phyloP scores from a whole-genome alignment of 2,888 invertebrate genomes.

The Apocheima hispidaria region DNA sequence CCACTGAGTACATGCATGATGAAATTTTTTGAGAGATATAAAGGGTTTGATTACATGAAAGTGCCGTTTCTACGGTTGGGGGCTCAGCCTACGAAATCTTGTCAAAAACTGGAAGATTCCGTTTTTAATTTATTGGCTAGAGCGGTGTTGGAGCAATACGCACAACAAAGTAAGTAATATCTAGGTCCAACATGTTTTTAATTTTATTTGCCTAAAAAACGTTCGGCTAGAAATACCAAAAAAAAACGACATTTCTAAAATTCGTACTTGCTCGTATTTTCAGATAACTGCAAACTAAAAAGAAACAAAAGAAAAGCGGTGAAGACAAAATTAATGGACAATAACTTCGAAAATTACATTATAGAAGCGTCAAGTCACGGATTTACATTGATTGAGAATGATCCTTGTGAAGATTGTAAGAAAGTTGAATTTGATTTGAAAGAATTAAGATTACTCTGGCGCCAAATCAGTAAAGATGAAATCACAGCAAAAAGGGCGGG shows the following conservation, averaged over 20 bases:
- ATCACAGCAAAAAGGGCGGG: slow-evolving; percentile 63
- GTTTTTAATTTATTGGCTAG: slow-evolving; percentile 86
- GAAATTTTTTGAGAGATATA: slow-evolving; percentile 59
- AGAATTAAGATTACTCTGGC: slow-evolving; percentile 67
- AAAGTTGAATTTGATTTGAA: slow-evolving; percentile 53
- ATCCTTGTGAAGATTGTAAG: slow-evolving; percentile 6
- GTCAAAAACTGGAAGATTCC: slow-evolving; percentile 80
- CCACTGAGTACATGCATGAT: slow-evolving; percentile 87
- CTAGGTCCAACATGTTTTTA: too few relatives aligned
- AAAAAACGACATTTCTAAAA: neutral
- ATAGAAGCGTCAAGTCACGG: slow-evolving; percentile 59
- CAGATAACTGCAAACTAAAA: slow-evolving; percentile 80
- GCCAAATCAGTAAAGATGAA: slow-evolving; percentile 51
- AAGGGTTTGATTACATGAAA: slow-evolving; percentile 77
- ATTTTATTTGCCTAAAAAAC: too few relatives aligned
- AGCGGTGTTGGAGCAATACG: slow-evolving; percentile 88
- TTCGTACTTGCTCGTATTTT: slow-evolving; percentile 50
- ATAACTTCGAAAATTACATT: slow-evolving; percentile 67
- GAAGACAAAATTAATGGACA: slow-evolving; percentile 58
- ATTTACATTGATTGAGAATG: slow-evolving; percentile 55
- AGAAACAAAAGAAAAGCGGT: slow-evolving; percentile 78
- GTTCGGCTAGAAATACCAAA: slow-evolving; percentile 12
- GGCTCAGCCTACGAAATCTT: slow-evolving; percentile 88
- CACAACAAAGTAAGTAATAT: slow-evolving; percentile 84
- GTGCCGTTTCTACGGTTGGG: slow-evolving; percentile 90